Base-by-base conservation (phyloP, 2,888 invertebrate genomes). In the Platycnemis pennipes region DNA sequence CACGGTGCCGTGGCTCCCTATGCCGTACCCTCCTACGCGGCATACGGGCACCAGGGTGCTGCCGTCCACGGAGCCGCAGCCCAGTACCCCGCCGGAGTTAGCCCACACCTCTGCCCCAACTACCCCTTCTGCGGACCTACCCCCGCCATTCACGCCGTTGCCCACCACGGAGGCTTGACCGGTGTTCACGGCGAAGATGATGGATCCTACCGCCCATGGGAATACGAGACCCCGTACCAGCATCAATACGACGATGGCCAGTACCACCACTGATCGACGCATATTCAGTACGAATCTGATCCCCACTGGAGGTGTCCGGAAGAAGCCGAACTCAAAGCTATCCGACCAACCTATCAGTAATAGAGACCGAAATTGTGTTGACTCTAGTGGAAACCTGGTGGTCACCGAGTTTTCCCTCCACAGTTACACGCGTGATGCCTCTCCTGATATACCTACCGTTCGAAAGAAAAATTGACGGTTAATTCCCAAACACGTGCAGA, bases 161-260 rank as follows among this genome's bases (percentile, higher is more conserved):
- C 26, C 56, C 56, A 37, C 42, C n/a, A n/a, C n/a, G 89, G 89
- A 26, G 91, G 44, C 31, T 91, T 63, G 91, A 69, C 56, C 63
- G 91, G 63, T 13, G 91, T 63, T 3, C 91, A 91, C 91, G 91
- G 91, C 42, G 91, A 49, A 22, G 91, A 91, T 49, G 91, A 91
- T 63, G 91, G 91, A 2, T 91, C 91, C n/a, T 91, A 91, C 91
- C 91, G 44, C 91, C 63, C 44, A 22, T 87, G 91, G 26, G 91
- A 91, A 44, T 56, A 91, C 26, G 91, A 91, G 42, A 63, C 63
- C 44, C 77, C 77, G 11, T 77, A 77, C 37, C 26, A 22, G 4
- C 91, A 91, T 44, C n/a, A n/a, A n/a, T 45, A 63, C 63, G 91
- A 91, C 37, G 91, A 91, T 26, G 91, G 91, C n/a, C 63, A 56